A percentile compares a stretch with the other conserved stretches of the same genome.
Conservation (phyloP, 2,797 vertebrate species). For the Austrolebias charrua region DNA sequence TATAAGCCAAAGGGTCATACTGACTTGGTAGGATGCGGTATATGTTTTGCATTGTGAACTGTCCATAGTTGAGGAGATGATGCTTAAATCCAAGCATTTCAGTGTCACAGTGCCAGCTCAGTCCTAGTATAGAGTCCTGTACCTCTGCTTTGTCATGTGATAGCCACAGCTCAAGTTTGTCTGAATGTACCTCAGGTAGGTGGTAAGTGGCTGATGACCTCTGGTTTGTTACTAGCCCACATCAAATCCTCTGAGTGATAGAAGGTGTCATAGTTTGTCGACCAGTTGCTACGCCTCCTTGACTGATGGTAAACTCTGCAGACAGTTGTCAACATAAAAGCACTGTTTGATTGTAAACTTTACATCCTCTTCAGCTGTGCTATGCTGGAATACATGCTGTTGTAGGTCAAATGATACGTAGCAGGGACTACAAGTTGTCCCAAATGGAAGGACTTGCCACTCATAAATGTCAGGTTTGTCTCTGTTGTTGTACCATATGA, state of each 20-base stretch:
- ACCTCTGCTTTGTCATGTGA: background rate
- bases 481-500: background rate
- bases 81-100: background rate
- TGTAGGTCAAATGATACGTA: background rate
- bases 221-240: background rate
- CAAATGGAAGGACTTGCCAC: background rate
- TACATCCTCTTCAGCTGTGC: background rate
- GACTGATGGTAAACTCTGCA: background rate
- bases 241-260: background rate
- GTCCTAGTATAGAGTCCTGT: background rate
- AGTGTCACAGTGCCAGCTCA: slow-evolving; percentile 37
- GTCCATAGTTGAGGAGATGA: no score
- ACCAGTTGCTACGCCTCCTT: background rate
- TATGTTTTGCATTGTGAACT: background rate
- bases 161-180: background rate
- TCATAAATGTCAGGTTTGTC: background rate
- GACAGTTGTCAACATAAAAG: background rate
- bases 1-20: background rate
- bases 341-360: background rate
- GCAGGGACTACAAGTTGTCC: background rate
- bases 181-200: no score
- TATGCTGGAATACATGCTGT: background rate
- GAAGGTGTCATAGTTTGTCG: background rate
- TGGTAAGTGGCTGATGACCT: background rate
- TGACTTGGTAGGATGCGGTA: background rate